These are phyloP conservation scores for Alectura lathami DNA, from an alignment of 2,113 vertebrate genomes.

Conservation along the genomic window DNA sequence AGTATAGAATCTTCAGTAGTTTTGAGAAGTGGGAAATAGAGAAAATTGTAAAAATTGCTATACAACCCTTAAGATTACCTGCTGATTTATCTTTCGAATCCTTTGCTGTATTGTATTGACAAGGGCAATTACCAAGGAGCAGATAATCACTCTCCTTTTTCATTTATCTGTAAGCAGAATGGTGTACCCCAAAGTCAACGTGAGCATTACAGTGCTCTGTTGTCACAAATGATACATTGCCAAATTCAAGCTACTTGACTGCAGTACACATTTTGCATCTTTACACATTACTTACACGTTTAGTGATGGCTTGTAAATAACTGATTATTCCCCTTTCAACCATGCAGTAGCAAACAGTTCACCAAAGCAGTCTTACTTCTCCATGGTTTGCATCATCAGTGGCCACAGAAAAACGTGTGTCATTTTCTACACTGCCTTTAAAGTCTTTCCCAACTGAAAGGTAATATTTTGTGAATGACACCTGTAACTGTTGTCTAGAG, in stretches of 20 bases:
- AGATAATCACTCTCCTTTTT: neutral
- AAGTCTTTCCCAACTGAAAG: neutral
- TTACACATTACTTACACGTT: neutral
- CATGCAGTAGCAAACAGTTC: neutral
- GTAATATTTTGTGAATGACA: neutral
- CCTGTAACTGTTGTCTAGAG: neutral
- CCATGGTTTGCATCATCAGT: neutral
- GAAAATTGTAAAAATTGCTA: neutral
- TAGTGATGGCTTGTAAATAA: neutral
- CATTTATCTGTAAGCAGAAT: neutral
- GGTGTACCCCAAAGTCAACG: neutral
- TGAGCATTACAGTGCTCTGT: neutral
- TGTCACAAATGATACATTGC: neutral
- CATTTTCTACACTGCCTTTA: neutral
- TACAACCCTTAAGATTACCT: neutral
- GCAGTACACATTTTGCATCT: neutral
- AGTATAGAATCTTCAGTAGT: neutral
- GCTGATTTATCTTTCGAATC: neutral
- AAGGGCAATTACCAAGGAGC: neutral
- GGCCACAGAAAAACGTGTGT: neutral
- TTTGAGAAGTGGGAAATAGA: neutral
- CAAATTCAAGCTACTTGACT: neutral
- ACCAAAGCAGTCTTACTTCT: neutral
- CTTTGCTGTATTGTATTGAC: neutral
- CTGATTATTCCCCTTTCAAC: neutral